A percentile compares a stretch with the other conserved stretches of the same genome.
phyloP scores from a whole-genome alignment of 1,140 invertebrate species.

The Paraescarpia echinospica region DNA sequence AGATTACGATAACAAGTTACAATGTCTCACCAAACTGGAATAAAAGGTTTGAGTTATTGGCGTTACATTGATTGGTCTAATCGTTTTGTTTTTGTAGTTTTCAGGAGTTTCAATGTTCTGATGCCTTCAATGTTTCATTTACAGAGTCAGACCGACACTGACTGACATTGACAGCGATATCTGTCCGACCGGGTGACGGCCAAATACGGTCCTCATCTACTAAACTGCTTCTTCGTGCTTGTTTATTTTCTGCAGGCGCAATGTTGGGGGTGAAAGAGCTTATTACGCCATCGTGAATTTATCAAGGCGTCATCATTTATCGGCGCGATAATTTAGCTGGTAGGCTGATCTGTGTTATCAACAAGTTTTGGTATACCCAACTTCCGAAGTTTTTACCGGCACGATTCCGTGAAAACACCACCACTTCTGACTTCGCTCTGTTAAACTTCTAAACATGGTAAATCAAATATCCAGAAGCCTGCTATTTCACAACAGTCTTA shows the following conservation, averaged over 20 bases:
- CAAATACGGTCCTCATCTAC: neutral
- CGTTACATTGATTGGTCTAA: neutral
- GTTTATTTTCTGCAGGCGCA: neutral
- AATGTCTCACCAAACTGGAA: slow-evolving; percentile 5
- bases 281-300: neutral
- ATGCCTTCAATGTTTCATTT: neutral
- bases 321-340: no score
- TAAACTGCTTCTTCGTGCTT: neutral
- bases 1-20: neutral
- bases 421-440: no score
- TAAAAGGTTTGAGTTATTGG: neutral
- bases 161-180: neutral
- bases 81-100: neutral
- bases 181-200: neutral
- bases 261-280: neutral
- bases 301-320: no score
- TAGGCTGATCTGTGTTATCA: no score
- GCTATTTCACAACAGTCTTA: no score
- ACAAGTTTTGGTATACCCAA: no score
- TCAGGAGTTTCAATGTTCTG: neutral
- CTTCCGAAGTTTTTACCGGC: no score
- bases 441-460: no score
- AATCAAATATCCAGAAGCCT: no score
- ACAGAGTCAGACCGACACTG: neutral
- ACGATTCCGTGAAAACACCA: no score